Evolutionary conservation across 2,797 vertebrate genomes (phyloP), one percentile per base, ranked within the genome.

Genomic region (Enteromius afrohamiltoni): DNA sequence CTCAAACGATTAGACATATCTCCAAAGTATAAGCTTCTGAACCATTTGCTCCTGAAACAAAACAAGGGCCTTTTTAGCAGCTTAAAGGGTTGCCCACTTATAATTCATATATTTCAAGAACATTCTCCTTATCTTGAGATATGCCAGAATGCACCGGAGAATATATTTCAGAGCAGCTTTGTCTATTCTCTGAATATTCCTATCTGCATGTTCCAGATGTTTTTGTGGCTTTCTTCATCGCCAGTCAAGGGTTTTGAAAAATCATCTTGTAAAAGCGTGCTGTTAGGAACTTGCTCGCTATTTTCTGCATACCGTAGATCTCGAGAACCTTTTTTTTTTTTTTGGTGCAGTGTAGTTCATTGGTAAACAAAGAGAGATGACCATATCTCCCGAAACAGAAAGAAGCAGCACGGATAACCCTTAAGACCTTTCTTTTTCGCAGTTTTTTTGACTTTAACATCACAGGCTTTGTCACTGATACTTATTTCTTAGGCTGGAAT

Each of bases 191-290:
- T 17, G 14, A 53, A 77, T 79, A 73, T 31, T 86, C 78, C 76
- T 86, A 83, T 83, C 70, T 80, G 69, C 73, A 80, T 82, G 65
- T 73, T 84, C 82, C 82, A 86, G 37, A 82, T 84, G 82, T 84
- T 80, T 80, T 31, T 21, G n/a, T 9, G n/a, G 60, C 60, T 70
- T 84, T 80, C 65, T 84, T 81, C 55, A 77, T 65, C 10, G 51
- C 60, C 58, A 55, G 79, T 83, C 45, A 83, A 69, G 55, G 77
- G 45, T 64, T 81, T 77, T 71, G 34, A 80, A 83, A 83, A 83
- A 80, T 13, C 77, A 75, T 49, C 49, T 64, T 16, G 47, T 60
- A 68, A 76, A 75, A 75, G 40, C 23, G 14, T n/a, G 53, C 42
- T 76, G 19, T 47, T 23, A 77, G n/a, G 16, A 74, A 58, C 62